phyloP scores from a whole-genome alignment of 2,888 invertebrate species.

The Chaitophorus viminalis region DNA sequence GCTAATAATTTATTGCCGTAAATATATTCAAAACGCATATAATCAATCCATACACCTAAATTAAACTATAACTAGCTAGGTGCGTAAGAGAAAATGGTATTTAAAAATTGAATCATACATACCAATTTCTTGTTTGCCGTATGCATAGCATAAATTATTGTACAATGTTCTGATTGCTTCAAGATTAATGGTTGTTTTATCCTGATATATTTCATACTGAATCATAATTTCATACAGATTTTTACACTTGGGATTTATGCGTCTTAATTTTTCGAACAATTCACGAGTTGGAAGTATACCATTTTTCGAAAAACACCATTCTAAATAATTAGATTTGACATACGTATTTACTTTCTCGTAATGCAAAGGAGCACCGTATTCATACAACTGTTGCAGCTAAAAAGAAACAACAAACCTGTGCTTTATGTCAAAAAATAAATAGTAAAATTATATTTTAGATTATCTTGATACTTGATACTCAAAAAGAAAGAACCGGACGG shows the following conservation, averaged over 20 bases:
- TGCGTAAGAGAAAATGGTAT: background rate
- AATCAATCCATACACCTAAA: conserved; percentile 40
- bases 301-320: conserved; percentile 44
- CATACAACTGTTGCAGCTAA: conserved; percentile 37
- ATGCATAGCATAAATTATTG: conserved; percentile 37
- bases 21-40: conserved; percentile 38
- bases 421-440: no score
- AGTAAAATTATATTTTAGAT: no score
- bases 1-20: conserved; percentile 23
- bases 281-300: conserved; percentile 39
- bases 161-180: conserved; percentile 37
- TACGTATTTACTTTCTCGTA: background rate
- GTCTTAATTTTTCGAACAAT: conserved; percentile 33
- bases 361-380: conserved; percentile 20
- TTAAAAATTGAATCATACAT: background rate
- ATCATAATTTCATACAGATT: conserved; percentile 25
- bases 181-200: conserved; percentile 13
- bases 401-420: background rate
- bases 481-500: no score
- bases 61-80: background rate
- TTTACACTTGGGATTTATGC: conserved; percentile 36
- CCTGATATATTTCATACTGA: conserved; percentile 27
- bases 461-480: no score
- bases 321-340: conserved; percentile 22
- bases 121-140: conserved; percentile 34